Evolutionary conservation across 2,888 invertebrate species (phyloP), one percentile per base, ranked within the genome.

Genomic region (Ligdia adustata): DNA sequence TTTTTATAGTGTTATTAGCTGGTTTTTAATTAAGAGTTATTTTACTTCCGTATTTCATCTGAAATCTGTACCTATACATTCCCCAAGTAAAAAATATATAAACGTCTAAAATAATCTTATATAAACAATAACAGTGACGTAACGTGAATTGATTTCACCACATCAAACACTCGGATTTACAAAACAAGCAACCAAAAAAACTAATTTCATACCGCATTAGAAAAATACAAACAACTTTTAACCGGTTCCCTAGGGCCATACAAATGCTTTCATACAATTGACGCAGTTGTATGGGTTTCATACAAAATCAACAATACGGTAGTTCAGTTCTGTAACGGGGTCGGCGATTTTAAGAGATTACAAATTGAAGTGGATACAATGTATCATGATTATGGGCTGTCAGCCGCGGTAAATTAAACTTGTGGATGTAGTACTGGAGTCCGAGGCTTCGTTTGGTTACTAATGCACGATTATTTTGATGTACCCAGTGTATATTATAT

Each of bases 371-470:
- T 56, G 47, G 50, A 55, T 49, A 72, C 74, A 76, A 75, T 74
- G 64, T 69, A 69, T 65, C 65, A 65, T 72, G 69, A 75, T 75
- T 70, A 70, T 65, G 50, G 60, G 52, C 64, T 70, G 70, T 71
- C 72, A 65, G 67, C 49, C 57, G 59, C 62, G 57, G 60, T 63
- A 71, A 73, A 73, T 75, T 71, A 69, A 63, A 64, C 57, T 33
- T 38, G 37, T 20, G 35, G 37, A 9, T 22, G 18, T 38, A 43
- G 48, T 9, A 13, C 1, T 5, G 33, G 14, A 49, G 38, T n/a
- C 22, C 1, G 1, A 11, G 14, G 33, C 1, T 5, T 14, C 0
- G 9, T 24, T 24, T 28, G 4, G 9, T 49, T 39, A 49, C 42
- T 1, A 14, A 13, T 29, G n/a, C n/a, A n/a, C n/a, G n/a, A n/a